phyloP scores from a whole-genome alignment of 2,888 invertebrate genomes.

The Torymus texanus region DNA sequence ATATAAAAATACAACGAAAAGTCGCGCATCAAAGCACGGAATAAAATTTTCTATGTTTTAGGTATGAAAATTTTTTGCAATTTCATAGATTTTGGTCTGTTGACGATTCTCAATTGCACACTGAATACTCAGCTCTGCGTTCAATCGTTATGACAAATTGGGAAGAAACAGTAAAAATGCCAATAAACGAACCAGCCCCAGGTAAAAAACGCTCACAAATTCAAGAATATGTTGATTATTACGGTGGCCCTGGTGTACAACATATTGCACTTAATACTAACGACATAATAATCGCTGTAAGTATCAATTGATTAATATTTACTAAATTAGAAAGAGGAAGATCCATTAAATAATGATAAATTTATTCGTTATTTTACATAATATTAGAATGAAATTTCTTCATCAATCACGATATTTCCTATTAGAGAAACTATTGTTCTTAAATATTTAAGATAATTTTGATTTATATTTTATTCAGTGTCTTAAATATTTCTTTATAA shows the following conservation, averaged over 20 bases:
- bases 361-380: too few relatives aligned
- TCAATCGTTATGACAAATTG: constrained; percentile 98
- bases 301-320: constrained; percentile 62
- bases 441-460: too few relatives aligned
- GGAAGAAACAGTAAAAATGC: constrained; percentile 98
- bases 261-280: constrained; percentile 97
- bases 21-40: too few relatives aligned
- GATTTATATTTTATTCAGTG: too few relatives aligned
- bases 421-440: too few relatives aligned
- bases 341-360: too few relatives aligned
- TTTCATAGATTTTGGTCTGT: constrained; percentile 98
- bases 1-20: too few relatives aligned
- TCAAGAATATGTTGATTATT: constrained; percentile 98
- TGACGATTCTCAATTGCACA: constrained; percentile 96
- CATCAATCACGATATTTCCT: too few relatives aligned
- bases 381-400: too few relatives aligned
- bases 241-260: constrained; percentile 98
- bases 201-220: constrained; percentile 98
- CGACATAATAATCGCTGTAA: constrained; percentile 91
- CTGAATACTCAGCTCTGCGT: constrained; percentile 96
- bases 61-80: constrained; percentile 84
- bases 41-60: too few relatives aligned
- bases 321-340: background rate
- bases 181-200: constrained; percentile 97
- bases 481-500: too few relatives aligned